A percentile compares a stretch with the other conserved stretches of the same genome.
Evolutionary conservation across 1,140 invertebrate genomes (phyloP).

Genomic region (Dreissena rostriformis): DNA sequence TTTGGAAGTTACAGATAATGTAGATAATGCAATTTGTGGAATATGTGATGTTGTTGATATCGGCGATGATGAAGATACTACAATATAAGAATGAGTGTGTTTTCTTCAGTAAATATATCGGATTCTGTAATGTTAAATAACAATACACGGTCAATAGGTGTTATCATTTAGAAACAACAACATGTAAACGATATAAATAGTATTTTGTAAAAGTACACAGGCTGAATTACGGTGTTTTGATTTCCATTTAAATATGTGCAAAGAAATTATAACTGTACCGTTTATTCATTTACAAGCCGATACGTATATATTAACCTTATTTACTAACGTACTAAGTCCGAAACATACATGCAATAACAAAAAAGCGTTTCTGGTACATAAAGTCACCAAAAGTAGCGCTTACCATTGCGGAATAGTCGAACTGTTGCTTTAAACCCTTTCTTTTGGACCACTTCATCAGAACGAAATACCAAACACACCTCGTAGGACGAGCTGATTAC

Average conservation of each 20-base stretch:
- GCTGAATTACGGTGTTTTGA: too few relatives aligned
- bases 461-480: not conserved
- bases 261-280: not conserved
- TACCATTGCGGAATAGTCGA: not conserved
- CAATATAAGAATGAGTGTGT: not conserved
- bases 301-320: not conserved
- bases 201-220: too few relatives aligned
- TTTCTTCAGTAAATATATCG: not conserved
- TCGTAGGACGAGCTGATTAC: not conserved
- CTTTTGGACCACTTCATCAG: constrained; percentile 2
- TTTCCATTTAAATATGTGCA: not conserved
- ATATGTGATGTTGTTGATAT: not conserved
- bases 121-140: not conserved
- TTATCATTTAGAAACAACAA: not conserved
- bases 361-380: not conserved
- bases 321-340: not conserved
- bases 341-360: not conserved
- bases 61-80: not conserved
- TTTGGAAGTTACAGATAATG: not conserved
- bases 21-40: not conserved
- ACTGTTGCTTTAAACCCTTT: constrained; percentile 8
- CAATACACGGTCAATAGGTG: not conserved
- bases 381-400: not conserved
- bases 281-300: not conserved
- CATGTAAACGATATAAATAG: not conserved